These are phyloP conservation scores for Brachionus asplanchnoidis DNA, from an alignment of 1,140 invertebrate genomes.

Conservation along the genomic window DNA sequence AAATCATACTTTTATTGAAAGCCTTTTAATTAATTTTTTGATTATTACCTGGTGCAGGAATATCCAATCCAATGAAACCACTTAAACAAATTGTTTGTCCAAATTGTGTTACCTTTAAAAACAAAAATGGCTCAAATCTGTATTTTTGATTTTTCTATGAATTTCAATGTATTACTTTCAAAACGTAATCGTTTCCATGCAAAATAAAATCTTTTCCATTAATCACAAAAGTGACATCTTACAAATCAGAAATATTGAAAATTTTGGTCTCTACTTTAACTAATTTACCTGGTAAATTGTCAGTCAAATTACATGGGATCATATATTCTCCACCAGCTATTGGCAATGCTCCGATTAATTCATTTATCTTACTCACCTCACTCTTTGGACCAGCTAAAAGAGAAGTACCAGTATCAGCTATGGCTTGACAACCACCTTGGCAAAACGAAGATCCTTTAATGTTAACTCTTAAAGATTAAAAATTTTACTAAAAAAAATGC, in stretches of 20 bases:
- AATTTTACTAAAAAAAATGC: not conserved
- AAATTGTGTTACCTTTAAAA: slow-evolving; percentile 37
- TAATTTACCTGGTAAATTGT: slow-evolving; percentile 48
- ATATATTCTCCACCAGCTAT: slow-evolving; percentile 64
- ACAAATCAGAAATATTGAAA: not conserved
- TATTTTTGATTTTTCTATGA: too few species aligned
- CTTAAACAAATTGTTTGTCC: slow-evolving; percentile 74
- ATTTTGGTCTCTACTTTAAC: not conserved
- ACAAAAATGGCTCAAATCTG: too few species aligned
- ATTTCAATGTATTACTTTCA: slow-evolving; percentile 62
- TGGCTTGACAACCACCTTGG: slow-evolving; percentile 61
- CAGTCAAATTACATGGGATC: slow-evolving; percentile 23
- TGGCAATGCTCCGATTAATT: slow-evolving; percentile 73
- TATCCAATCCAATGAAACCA: slow-evolving; percentile 92
- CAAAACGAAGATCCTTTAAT: slow-evolving; percentile 59
- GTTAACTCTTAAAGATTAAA: slow-evolving; percentile 42
- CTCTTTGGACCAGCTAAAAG: slow-evolving; percentile 82
- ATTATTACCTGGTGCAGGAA: slow-evolving; percentile 65
- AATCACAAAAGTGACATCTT: slow-evolving; percentile 57
- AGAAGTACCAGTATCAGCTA: slow-evolving; percentile 96
- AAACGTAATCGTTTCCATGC: slow-evolving; percentile 75
- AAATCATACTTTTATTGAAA: not conserved
- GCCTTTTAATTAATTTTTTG: not conserved
- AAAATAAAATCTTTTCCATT: slow-evolving; percentile 73
- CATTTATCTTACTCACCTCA: slow-evolving; percentile 79